These are phyloP conservation scores for Agrochola lychnidis DNA, from an alignment of 2,888 invertebrate species.

Conservation along the genomic window DNA sequence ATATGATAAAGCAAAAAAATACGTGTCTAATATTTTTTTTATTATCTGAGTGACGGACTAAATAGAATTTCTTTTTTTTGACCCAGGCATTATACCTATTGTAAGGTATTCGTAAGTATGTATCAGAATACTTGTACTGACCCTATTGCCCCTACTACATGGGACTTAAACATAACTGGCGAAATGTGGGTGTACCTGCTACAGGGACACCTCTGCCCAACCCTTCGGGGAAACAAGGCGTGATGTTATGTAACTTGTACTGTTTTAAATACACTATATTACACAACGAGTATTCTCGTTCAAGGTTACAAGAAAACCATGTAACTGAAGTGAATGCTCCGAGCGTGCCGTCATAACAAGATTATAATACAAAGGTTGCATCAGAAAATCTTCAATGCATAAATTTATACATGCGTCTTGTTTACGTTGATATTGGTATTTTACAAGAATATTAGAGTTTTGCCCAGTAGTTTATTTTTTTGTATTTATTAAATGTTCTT, in stretches of 20 bases:
- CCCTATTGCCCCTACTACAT: too few species aligned
- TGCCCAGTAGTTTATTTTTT: background rate
- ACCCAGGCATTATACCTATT: too few species aligned
- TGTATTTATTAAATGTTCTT: background rate
- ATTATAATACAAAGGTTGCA: conserved; percentile 50
- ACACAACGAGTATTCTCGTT: background rate
- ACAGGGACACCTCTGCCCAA: too few species aligned
- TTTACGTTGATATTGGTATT: background rate
- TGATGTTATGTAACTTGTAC: too few species aligned
- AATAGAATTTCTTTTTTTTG: too few species aligned
- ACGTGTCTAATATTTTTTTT: too few species aligned
- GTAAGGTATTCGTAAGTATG: background rate
- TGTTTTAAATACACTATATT: background rate
- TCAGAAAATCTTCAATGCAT: conserved; percentile 9
- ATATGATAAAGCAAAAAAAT: too few species aligned
- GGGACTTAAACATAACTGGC: too few species aligned
- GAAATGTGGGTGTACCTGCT: too few species aligned
- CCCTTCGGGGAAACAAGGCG: too few species aligned
- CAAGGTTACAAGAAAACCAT: conserved; percentile 39
- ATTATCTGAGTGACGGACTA: too few species aligned
- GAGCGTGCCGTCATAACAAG: conserved; percentile 32
- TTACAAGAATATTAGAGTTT: background rate
- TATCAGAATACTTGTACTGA: background rate
- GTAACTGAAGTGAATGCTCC: conserved; percentile 9
- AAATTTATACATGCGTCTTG: background rate